Conservation (phyloP, 2,113 vertebrate species). For the Phrynosoma blainvillii region DNA sequence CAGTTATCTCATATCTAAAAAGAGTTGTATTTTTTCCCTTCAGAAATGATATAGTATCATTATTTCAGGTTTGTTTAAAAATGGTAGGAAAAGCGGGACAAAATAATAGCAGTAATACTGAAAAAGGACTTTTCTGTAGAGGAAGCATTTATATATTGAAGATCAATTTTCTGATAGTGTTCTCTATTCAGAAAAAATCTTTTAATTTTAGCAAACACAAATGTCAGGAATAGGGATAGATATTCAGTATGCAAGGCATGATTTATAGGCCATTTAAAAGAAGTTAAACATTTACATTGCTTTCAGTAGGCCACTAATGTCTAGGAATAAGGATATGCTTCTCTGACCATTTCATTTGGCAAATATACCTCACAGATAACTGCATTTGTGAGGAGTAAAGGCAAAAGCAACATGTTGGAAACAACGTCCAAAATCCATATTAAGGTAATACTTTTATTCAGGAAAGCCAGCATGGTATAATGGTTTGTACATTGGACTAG, state of each 20-base stretch:
- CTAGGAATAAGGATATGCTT: background rate
- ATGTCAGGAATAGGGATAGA: constrained; percentile 62
- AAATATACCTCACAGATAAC: background rate
- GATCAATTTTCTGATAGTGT: constrained; percentile 83
- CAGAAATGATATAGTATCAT: constrained; percentile 61
- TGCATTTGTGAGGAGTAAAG: background rate
- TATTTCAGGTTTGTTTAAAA: constrained; percentile 68
- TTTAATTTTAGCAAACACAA: constrained; percentile 76
- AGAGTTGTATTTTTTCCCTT: constrained; percentile 30
- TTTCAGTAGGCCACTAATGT: background rate
- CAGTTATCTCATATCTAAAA: constrained; percentile 59
- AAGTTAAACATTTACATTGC: background rate
- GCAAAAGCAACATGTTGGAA: background rate
- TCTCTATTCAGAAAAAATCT: constrained; percentile 69
- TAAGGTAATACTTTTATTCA: too few relatives aligned
- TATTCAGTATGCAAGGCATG: background rate
- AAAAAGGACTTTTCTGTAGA: constrained; percentile 63
- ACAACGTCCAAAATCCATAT: background rate
- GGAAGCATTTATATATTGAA: constrained; percentile 70
- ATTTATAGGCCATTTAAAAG: background rate
- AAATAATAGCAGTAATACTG: constrained; percentile 41
- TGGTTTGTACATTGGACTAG: too few relatives aligned
- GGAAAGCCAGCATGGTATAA: too few relatives aligned
- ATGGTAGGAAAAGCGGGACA: constrained; percentile 54
- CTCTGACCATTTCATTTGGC: background rate